Percentiles rank a stretch among this genome's conserved stretches.
phyloP scores from a whole-genome alignment of 2,888 invertebrate species.

The Cantharis rustica region DNA sequence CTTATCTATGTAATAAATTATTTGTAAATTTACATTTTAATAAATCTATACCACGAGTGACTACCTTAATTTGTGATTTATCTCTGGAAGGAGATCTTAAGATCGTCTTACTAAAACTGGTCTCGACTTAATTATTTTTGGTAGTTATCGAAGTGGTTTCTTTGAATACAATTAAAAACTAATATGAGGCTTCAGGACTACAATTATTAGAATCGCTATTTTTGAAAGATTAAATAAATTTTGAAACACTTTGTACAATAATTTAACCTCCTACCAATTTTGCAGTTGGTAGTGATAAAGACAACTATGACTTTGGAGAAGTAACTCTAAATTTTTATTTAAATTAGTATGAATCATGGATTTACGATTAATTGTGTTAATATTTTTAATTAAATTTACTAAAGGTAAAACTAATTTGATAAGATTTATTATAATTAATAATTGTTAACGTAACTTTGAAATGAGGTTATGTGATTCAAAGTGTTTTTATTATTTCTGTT shows the following conservation, averaged over 20 bases:
- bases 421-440: background rate
- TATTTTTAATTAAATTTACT: slow-evolving; percentile 1
- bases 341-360: slow-evolving; percentile 18
- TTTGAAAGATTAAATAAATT: background rate
- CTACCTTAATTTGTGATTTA: no score
- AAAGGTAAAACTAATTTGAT: slow-evolving; percentile 7
- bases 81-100: no score
- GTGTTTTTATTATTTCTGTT: background rate
- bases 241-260: background rate
- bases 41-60: no score
- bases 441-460: background rate
- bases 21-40: background rate
- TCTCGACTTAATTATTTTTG: no score
- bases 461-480: background rate
- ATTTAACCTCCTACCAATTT: background rate
- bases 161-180: no score
- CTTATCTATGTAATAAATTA: background rate
- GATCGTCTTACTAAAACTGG: no score
- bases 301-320: background rate
- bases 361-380: slow-evolving; percentile 11
- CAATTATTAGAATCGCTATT: no score
- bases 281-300: background rate
- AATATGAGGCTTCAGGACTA: no score
- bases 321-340: background rate
- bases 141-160: no score